These are phyloP conservation scores for Perca fluviatilis DNA, from an alignment of 2,113 vertebrate genomes.

Conservation along the genomic window DNA sequence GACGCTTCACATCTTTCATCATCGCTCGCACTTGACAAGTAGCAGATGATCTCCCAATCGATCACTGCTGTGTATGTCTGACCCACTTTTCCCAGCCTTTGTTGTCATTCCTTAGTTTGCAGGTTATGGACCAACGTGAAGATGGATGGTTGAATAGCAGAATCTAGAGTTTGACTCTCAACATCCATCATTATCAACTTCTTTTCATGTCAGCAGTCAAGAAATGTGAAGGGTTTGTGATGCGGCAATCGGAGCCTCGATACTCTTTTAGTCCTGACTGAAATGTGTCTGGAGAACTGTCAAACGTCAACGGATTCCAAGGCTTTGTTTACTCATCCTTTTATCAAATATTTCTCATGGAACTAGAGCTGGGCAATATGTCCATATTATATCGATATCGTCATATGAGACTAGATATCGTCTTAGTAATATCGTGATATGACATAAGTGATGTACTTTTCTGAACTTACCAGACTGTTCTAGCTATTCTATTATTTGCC, in stretches of 20 bases:
- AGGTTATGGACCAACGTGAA: slow-evolving; percentile 12
- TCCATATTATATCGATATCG: too few relatives aligned
- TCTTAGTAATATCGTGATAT: too few relatives aligned
- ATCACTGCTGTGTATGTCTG: slow-evolving; percentile 38
- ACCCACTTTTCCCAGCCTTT: slow-evolving; percentile 44
- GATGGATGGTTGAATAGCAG: neutral
- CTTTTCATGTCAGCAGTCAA: slow-evolving; percentile 4
- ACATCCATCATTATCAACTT: neutral
- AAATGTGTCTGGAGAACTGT: neutral
- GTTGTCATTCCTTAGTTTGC: slow-evolving; percentile 24
- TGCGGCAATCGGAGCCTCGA: neutral
- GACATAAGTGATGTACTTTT: too few relatives aligned
- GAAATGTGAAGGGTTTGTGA: neutral
- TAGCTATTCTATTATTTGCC: too few relatives aligned
- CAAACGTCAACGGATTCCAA: neutral
- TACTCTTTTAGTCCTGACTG: neutral
- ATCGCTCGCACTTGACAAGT: slow-evolving; percentile 21
- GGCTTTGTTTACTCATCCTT: neutral
- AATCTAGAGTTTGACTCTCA: neutral
- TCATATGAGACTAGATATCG: too few relatives aligned
- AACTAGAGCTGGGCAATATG: neutral
- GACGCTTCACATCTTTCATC: slow-evolving; percentile 14
- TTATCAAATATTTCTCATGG: neutral
- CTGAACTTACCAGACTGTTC: too few relatives aligned
- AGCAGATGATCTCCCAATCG: slow-evolving; percentile 33